Conservation (phyloP, 2,797 vertebrate genomes). For the Octomys mimax region DNA sequence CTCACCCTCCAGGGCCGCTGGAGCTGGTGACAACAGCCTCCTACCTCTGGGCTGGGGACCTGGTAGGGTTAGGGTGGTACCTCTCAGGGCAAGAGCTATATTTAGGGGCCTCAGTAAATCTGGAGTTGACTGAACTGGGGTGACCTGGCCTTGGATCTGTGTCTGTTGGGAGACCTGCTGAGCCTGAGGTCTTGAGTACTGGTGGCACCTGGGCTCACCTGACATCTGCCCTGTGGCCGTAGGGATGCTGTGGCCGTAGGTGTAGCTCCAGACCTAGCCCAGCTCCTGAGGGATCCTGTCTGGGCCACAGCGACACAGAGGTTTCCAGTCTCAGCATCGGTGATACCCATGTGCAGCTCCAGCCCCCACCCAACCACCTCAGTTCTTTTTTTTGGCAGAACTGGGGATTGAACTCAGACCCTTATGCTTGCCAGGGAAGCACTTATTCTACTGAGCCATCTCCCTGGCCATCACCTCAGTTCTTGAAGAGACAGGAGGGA, state of each 20-base stretch:
- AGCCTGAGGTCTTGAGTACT: not conserved
- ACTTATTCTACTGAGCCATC: not conserved
- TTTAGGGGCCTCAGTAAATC: not conserved
- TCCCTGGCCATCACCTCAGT: not conserved
- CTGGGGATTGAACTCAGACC: too few species aligned
- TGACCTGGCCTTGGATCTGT: not conserved
- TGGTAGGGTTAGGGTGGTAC: not conserved
- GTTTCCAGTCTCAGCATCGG: not conserved
- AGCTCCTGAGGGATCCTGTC: conserved; percentile 48
- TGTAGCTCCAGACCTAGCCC: not conserved
- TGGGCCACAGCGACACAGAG: not conserved
- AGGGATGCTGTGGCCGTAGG: not conserved
- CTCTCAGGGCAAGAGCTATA: not conserved
- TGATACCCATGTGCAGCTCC: not conserved
- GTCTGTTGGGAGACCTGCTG: not conserved
- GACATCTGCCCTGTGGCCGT: not conserved
- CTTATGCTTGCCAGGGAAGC: too few species aligned
- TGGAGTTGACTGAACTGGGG: not conserved
- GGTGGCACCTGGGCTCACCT: not conserved
- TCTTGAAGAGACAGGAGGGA: not conserved
- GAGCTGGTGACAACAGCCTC: not conserved
- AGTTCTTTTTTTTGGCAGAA: not conserved
- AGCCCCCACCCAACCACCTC: not conserved
- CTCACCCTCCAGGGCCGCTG: not conserved
- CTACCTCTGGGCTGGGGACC: not conserved